Conservation (phyloP, 2,888 invertebrate species). For the Urechis unicinctus region DNA sequence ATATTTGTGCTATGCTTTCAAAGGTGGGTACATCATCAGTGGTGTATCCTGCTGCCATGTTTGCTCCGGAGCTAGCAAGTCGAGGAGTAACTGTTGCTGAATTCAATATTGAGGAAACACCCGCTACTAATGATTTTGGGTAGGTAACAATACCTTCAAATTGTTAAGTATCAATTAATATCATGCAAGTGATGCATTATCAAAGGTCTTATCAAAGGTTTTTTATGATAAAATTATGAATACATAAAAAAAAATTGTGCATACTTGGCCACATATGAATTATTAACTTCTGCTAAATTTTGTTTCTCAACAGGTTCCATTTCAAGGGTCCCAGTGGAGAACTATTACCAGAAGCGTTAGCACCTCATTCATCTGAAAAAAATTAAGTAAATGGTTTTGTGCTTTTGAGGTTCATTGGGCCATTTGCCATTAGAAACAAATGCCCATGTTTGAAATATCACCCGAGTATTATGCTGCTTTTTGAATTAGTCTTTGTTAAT, state of each 20-base stretch:
- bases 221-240: neutral
- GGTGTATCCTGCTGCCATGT: conserved; percentile 82
- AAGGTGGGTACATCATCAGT: conserved; percentile 75
- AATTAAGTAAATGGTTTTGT: too few relatives aligned
- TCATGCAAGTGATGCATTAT: too few relatives aligned
- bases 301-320: conserved; percentile 54
- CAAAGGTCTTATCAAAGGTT: too few relatives aligned
- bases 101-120: conserved; percentile 63
- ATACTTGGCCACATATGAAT: neutral
- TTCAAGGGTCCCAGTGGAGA: conserved; percentile 58
- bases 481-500: too few relatives aligned
- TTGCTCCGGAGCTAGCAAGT: conserved; percentile 68
- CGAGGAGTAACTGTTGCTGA: conserved; percentile 71
- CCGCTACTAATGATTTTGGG: conserved; percentile 55
- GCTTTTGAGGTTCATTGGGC: too few relatives aligned
- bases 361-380: conserved; percentile 12
- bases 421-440: too few relatives aligned
- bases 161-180: too few relatives aligned
- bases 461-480: too few relatives aligned
- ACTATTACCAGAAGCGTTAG: conserved; percentile 56
- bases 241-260: neutral
- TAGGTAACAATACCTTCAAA: conserved; percentile 34
- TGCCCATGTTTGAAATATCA: too few relatives aligned
- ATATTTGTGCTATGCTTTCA: neutral
- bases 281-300: neutral